Evolutionary conservation across 2,888 invertebrate genomes (phyloP).

Genomic region (Anagyrus pseudococci): DNA sequence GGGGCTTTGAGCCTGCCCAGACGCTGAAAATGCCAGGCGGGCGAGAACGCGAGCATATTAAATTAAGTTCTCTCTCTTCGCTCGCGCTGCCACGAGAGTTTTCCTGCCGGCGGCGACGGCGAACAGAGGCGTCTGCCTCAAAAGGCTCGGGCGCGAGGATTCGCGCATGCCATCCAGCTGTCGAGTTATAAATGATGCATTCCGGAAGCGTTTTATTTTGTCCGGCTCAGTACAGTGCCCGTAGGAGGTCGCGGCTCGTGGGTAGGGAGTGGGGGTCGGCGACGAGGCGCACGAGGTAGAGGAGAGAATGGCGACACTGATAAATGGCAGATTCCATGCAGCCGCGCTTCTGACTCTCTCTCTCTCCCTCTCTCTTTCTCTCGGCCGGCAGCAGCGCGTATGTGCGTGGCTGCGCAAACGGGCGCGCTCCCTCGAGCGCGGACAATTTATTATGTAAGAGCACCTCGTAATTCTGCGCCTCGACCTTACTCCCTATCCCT

Average conservation of each 20-base stretch:
- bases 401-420: no score
- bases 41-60: not conserved
- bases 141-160: not conserved
- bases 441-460: slow-evolving; percentile 32
- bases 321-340: slow-evolving; percentile 26
- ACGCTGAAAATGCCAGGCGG: no score
- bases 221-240: slow-evolving; percentile 4
- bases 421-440: slow-evolving; percentile 9
- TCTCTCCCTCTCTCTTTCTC: not conserved
- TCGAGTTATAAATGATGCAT: slow-evolving; percentile 33
- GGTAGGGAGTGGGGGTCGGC: no score
- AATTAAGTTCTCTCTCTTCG: not conserved
- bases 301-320: slow-evolving; percentile 31
- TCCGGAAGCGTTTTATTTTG: slow-evolving; percentile 26
- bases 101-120: not conserved
- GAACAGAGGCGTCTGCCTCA: no score
- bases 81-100: no score
- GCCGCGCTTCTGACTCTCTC: not conserved
- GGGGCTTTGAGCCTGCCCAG: no score
- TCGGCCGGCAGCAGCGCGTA: not conserved
- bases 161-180: slow-evolving; percentile 19
- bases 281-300: not conserved
- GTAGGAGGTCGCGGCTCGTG: no score
- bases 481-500: no score
- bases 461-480: slow-evolving; percentile 25